Conservation (phyloP, 2,797 vertebrate species). For the Lacerta viridis region DNA sequence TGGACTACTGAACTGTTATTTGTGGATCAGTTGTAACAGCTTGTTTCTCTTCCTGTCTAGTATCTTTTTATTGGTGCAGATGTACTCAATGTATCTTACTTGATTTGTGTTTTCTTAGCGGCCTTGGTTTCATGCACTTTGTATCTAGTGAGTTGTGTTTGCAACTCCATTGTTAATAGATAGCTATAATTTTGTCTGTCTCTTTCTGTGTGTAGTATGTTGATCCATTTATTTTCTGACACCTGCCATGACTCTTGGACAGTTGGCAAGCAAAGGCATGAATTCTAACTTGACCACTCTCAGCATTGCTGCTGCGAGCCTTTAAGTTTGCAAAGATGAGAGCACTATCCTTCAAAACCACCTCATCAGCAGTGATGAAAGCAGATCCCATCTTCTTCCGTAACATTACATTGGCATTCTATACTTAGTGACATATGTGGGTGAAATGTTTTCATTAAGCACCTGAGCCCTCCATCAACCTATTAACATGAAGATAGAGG, state of each 20-base stretch:
- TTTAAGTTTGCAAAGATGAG: background rate
- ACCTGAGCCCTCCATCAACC: background rate
- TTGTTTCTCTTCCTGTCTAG: background rate
- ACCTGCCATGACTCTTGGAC: background rate
- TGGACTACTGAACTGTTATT: background rate
- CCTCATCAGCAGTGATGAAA: background rate
- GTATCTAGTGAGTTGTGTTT: background rate
- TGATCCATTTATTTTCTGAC: no score
- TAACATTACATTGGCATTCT: background rate
- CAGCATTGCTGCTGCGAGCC: background rate
- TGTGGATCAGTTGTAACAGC: background rate
- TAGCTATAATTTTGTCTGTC: background rate
- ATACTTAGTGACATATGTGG: background rate
- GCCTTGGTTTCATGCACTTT: background rate
- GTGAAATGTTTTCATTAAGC: background rate
- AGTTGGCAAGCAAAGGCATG: background rate
- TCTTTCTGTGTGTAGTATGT: background rate
- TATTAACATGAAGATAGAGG: background rate
- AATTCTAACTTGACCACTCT: background rate
- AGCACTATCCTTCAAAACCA: background rate
- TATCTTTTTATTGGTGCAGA: background rate
- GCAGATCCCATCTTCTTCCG: background rate
- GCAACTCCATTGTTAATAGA: background rate
- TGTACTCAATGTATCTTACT: background rate
- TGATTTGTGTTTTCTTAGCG: background rate